Conservation (phyloP, 2,888 invertebrate species). For the Sphinx pinastri region DNA sequence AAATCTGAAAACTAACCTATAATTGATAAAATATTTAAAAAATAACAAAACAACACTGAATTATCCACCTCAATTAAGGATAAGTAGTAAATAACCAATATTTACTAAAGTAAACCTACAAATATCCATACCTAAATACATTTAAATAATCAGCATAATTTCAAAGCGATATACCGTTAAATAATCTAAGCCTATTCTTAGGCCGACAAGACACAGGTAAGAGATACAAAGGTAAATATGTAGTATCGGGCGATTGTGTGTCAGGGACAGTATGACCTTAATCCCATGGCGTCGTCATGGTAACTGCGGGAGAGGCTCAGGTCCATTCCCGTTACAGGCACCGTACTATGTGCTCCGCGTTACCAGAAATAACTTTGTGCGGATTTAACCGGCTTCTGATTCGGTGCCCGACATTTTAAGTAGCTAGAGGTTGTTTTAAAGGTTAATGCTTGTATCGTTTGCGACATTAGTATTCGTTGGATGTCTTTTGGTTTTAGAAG, state of each 20-base stretch:
- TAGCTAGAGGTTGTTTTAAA: neutral
- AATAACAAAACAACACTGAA: too few relatives aligned
- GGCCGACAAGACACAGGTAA: neutral
- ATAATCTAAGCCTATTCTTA: neutral
- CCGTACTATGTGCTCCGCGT: neutral
- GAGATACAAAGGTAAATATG: conserved; percentile 8
- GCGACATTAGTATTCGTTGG: too few relatives aligned
- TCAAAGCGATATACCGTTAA: too few relatives aligned
- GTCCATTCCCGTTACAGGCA: neutral
- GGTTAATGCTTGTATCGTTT: too few relatives aligned
- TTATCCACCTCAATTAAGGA: too few relatives aligned
- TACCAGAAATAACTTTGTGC: neutral
- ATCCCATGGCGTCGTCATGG: conserved; percentile 45
- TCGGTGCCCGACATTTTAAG: neutral
- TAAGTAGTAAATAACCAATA: too few relatives aligned
- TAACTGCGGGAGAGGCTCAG: conserved; percentile 33
- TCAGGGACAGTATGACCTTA: conserved; percentile 41
- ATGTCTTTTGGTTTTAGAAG: too few relatives aligned
- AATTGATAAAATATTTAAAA: too few relatives aligned
- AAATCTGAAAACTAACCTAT: too few relatives aligned
- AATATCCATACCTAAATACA: too few relatives aligned
- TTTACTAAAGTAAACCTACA: too few relatives aligned
- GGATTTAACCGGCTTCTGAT: neutral
- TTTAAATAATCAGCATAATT: too few relatives aligned
- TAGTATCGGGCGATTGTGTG: neutral